Percentiles rank a stretch among this genome's conserved stretches.
These are phyloP conservation scores for Xenopus laevis DNA, from an alignment of 2,113 vertebrate species.

Conservation along the genomic window DNA sequence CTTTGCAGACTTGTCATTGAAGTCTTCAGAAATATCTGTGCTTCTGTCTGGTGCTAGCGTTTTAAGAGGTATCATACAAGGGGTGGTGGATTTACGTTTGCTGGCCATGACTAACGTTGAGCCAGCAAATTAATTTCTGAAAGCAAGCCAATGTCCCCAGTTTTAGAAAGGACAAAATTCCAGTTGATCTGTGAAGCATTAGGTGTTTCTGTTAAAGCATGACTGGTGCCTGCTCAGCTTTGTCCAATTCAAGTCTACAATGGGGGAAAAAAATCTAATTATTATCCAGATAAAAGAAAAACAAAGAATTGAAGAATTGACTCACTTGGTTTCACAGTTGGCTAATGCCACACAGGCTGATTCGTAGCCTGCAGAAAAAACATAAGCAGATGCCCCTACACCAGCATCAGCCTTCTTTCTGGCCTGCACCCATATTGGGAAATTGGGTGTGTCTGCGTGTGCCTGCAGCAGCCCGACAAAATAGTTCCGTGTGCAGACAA, in stretches of 20 bases:
- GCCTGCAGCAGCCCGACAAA: too few species aligned
- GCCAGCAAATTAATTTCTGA: conserved; percentile 31
- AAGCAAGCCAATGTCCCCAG: not conserved
- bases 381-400: too few species aligned
- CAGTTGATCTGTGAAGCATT: not conserved
- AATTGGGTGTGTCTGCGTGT: too few species aligned
- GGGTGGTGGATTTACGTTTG: conserved; percentile 93
- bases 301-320: too few species aligned
- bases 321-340: too few species aligned
- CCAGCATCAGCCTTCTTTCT: too few species aligned
- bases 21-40: conserved; percentile 54
- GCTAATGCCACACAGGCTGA: too few species aligned
- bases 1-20: conserved; percentile 53
- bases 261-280: not conserved
- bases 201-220: conserved; percentile 1
- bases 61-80: conserved; percentile 97
- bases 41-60: conserved; percentile 66
- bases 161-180: not conserved
- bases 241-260: not conserved
- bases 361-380: too few species aligned
- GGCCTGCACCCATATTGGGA: too few species aligned
- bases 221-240: not conserved
- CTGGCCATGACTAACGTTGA: conserved; percentile 79
- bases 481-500: too few species aligned
- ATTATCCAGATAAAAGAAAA: too few species aligned